These are phyloP conservation scores for Andrena praecox DNA, from an alignment of 2,888 invertebrate genomes.

Conservation along the genomic window DNA sequence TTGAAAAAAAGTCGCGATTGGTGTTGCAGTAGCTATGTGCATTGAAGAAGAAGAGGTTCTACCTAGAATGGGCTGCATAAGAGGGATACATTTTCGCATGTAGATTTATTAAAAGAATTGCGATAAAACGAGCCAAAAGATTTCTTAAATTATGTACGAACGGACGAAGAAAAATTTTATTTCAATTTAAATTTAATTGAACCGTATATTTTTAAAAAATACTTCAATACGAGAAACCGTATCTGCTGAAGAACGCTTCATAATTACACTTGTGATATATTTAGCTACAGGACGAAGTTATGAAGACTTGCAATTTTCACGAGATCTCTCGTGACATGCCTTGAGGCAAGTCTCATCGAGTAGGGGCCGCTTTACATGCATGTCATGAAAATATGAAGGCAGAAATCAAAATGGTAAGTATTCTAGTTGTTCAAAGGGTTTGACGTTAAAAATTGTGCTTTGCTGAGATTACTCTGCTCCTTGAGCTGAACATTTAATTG, in stretches of 20 bases:
- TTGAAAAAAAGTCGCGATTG: not conserved
- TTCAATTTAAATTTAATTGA: conserved; percentile 4
- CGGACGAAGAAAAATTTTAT: conserved; percentile 4
- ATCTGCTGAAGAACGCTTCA: not conserved
- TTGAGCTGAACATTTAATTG: too few relatives aligned
- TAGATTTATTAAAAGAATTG: not conserved
- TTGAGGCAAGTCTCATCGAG: too few relatives aligned
- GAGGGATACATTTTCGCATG: not conserved
- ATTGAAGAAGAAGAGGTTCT: not conserved
- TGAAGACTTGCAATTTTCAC: not conserved
- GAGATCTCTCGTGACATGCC: too few relatives aligned
- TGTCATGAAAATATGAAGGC: too few relatives aligned
- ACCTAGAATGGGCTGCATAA: not conserved
- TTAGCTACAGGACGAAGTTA: not conserved
- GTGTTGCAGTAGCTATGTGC: not conserved
- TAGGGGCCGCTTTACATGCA: too few relatives aligned
- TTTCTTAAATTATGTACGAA: not conserved
- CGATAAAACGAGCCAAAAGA: not conserved
- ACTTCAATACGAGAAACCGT: not conserved
- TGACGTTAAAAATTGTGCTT: too few relatives aligned
- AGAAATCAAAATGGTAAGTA: too few relatives aligned
- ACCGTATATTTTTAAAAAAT: not conserved
- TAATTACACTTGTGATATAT: not conserved
- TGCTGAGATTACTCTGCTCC: too few relatives aligned
- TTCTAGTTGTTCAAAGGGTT: too few relatives aligned